A percentile compares a stretch with the other conserved stretches of the same genome.
These are phyloP conservation scores for Olivierus martensii DNA, from an alignment of 1,140 invertebrate species.

Conservation along the genomic window DNA sequence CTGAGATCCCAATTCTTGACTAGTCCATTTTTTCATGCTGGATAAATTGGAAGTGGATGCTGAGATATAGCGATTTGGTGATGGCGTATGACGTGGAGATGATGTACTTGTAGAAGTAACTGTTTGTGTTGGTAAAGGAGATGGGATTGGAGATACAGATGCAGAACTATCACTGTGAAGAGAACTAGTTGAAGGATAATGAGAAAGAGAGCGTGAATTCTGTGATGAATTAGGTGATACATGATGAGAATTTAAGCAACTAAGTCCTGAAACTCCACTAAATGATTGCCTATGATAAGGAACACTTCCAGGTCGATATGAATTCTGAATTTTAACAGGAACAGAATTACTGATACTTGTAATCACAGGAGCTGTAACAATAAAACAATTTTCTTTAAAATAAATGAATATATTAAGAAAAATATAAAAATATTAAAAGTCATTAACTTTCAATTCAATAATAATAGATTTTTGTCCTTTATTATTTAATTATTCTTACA, in stretches of 20 bases:
- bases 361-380: constrained; percentile 12
- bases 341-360: constrained; percentile 11
- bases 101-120: constrained; percentile 3
- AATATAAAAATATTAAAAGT: no score
- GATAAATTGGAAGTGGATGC: constrained; percentile 21
- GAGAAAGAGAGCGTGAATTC: constrained; percentile 31
- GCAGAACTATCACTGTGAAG: constrained; percentile 64
- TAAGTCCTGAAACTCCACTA: background rate
- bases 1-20: constrained; percentile 14
- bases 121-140: constrained; percentile 51
- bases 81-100: constrained; percentile 37
- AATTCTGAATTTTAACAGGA: constrained; percentile 7
- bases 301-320: constrained; percentile 6
- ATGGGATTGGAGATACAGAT: constrained; percentile 61
- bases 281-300: constrained; percentile 11
- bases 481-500: no score
- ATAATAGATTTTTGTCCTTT: no score
- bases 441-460: no score
- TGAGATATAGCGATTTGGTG: constrained; percentile 8
- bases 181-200: constrained; percentile 71
- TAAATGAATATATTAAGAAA: no score
- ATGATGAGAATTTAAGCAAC: constrained; percentile 7
- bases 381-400: no score
- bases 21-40: constrained; percentile 50
- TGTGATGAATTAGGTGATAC: constrained; percentile 4